These are phyloP conservation scores for Rhagologus leucostigma DNA, from an alignment of 2,113 vertebrate species.

Conservation along the genomic window DNA sequence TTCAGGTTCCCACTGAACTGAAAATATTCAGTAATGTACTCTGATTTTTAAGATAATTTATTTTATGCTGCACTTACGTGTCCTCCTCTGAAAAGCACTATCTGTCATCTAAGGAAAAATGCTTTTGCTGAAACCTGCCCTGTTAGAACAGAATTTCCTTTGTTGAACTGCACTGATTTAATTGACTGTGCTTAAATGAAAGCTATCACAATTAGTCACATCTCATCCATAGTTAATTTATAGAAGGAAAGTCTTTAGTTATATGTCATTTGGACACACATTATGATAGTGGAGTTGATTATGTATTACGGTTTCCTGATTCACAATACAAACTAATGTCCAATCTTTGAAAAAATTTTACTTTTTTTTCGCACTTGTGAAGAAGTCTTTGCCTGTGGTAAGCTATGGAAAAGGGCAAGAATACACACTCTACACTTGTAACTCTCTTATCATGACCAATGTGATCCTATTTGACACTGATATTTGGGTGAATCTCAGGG, in stretches of 20 bases:
- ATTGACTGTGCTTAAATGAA: background rate
- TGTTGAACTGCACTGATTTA: background rate
- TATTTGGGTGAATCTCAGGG: background rate
- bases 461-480: background rate
- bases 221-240: background rate
- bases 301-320: background rate
- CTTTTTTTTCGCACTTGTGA: background rate
- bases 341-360: background rate
- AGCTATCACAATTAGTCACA: background rate
- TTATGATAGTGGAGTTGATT: background rate
- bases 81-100: background rate
- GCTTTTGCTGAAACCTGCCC: background rate
- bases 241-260: background rate
- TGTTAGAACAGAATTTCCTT: background rate
- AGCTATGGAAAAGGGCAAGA: background rate
- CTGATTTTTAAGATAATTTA: background rate
- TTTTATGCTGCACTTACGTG: background rate
- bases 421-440: background rate
- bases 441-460: background rate
- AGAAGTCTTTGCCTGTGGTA: background rate
- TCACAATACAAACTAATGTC: background rate
- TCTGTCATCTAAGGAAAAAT: background rate
- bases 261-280: background rate
- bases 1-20: background rate
- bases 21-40: background rate